These are phyloP conservation scores for Ethmia dodecea DNA, from an alignment of 2,888 invertebrate species.

Conservation along the genomic window DNA sequence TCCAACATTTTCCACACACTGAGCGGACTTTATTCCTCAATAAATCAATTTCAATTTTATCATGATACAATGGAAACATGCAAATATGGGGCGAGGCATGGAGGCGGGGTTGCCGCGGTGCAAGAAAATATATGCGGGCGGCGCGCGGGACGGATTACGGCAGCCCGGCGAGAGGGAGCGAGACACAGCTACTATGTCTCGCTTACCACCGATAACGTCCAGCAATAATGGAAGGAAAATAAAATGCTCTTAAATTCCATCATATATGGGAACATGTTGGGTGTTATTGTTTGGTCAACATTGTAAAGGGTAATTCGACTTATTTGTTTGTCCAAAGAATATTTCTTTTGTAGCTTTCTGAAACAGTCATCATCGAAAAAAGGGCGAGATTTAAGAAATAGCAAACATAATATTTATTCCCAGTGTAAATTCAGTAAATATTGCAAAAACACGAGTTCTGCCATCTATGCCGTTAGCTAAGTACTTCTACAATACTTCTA, in stretches of 20 bases:
- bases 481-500: too few species aligned
- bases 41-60: too few species aligned
- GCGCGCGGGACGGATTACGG: conserved; percentile 29
- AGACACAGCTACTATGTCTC: conserved; percentile 25
- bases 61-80: conserved; percentile 57
- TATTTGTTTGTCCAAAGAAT: conserved; percentile 1
- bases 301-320: conserved; percentile 8
- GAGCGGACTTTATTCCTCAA: too few species aligned
- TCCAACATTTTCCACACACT: too few species aligned
- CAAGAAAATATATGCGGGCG: conserved; percentile 56
- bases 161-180: conserved; percentile 26
- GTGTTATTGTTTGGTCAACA: conserved; percentile 32
- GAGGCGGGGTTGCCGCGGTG: conserved; percentile 63
- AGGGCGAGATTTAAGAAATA: too few species aligned
- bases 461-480: too few species aligned
- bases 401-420: too few species aligned
- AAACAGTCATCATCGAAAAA: too few species aligned
- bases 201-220: conserved; percentile 46
- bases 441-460: too few species aligned
- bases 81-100: conserved; percentile 48
- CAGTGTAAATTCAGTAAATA: too few species aligned
- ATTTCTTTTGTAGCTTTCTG: conserved; percentile 1
- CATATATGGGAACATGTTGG: conserved; percentile 39
- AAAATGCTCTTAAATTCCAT: conserved; percentile 59
- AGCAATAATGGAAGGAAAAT: conserved; percentile 54